Evolutionary conservation across 2,888 invertebrate genomes (phyloP).

Genomic region (Lithophane ornitopus): DNA sequence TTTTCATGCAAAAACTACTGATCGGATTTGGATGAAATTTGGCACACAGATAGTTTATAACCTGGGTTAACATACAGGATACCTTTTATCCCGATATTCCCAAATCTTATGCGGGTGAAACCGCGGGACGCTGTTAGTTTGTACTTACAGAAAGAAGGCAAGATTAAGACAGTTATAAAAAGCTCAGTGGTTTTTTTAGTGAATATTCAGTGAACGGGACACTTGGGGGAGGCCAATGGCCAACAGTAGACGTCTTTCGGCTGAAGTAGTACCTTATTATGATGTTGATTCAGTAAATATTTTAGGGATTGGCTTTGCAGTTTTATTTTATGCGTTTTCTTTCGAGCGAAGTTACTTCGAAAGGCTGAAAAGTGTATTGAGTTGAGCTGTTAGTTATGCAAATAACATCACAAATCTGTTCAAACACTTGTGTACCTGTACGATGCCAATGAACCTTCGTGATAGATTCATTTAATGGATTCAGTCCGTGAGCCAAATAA

Average conservation of each 20-base stretch:
- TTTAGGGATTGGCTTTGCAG: neutral
- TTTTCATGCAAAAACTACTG: no score
- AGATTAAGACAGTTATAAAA: neutral
- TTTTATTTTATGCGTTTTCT: neutral
- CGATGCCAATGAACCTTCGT: neutral
- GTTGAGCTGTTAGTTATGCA: neutral
- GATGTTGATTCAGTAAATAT: neutral
- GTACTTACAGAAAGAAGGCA: neutral
- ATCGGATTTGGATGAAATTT: no score
- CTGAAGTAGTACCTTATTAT: neutral
- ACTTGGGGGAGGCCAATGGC: neutral
- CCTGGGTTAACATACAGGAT: no score
- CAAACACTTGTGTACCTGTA: neutral
- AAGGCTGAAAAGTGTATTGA: neutral
- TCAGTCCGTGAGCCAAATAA: neutral
- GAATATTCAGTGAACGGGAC: no score
- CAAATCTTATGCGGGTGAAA: no score
- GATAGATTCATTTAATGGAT: neutral
- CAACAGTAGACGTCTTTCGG: neutral
- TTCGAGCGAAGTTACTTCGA: neutral
- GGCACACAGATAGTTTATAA: no score
- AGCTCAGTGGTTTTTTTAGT: neutral
- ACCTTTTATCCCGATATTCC: no score
- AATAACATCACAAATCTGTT: conserved; percentile 11
- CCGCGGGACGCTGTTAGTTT: no score